Evolutionary conservation across 2,888 invertebrate genomes (phyloP).

Genomic region (Watsonalla cultraria): DNA sequence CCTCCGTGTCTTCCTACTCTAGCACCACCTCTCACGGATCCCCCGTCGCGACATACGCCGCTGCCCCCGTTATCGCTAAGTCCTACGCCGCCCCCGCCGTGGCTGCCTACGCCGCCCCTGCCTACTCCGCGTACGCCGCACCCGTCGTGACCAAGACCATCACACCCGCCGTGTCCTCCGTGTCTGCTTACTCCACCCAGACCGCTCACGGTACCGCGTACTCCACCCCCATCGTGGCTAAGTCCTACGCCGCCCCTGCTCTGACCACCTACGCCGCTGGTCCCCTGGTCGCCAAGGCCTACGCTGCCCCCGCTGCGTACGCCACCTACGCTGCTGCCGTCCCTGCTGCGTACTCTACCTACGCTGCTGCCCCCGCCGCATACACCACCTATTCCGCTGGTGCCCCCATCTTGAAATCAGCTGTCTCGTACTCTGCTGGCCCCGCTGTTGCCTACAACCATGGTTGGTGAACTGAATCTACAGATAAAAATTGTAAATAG

Average conservation of each 20-base stretch:
- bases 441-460: conserved; percentile 80
- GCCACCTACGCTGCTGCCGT: conserved; percentile 48
- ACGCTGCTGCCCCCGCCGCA: conserved; percentile 75
- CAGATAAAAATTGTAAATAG: conserved; percentile 43
- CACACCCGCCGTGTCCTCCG: conserved; percentile 41
- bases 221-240: conserved; percentile 49
- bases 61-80: conserved; percentile 55
- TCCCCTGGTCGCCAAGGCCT: conserved; percentile 29
- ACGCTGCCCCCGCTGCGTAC: conserved; percentile 35
- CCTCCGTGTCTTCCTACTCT: conserved; percentile 47
- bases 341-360: conserved; percentile 68
- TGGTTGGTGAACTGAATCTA: conserved; percentile 77
- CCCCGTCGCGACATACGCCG: conserved; percentile 51
- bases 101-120: conserved; percentile 30
- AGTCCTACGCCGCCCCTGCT: conserved; percentile 36
- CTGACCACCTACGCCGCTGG: conserved; percentile 40
- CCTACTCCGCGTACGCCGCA: conserved; percentile 49
- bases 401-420: conserved; percentile 47
- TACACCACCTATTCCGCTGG: conserved; percentile 71
- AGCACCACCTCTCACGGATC: conserved; percentile 42
- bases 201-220: conserved; percentile 51
- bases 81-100: conserved; percentile 51
- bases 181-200: conserved; percentile 44
- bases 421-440: conserved; percentile 52
- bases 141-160: conserved; percentile 40